Conservation (phyloP, 2,113 vertebrate species). For the Chionodraco myersi region DNA sequence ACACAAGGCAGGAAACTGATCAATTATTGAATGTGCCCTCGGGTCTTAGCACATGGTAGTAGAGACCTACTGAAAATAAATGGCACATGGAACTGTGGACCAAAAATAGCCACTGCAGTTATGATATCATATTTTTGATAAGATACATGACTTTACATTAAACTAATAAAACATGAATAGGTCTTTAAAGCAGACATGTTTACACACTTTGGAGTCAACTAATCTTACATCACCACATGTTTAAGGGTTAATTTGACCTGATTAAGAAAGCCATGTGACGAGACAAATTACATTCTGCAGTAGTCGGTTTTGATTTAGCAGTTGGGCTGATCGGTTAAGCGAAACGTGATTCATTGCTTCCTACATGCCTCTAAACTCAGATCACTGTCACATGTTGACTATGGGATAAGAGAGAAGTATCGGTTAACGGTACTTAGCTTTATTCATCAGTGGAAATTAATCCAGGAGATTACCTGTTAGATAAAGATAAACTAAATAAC, state of each 20-base stretch:
- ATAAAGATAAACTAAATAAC: background rate
- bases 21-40: conserved; percentile 63
- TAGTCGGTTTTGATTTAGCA: background rate
- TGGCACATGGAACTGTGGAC: conserved; percentile 14
- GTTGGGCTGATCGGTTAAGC: background rate
- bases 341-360: conserved; percentile 45
- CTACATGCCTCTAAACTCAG: conserved; percentile 34
- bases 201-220: background rate
- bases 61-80: conserved; percentile 40
- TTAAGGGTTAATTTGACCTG: background rate
- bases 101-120: conserved; percentile 14
- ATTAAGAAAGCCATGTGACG: background rate
- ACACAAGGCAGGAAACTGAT: conserved; percentile 49
- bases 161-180: background rate
- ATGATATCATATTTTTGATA: background rate
- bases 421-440: background rate
- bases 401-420: background rate
- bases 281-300: background rate
- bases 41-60: conserved; percentile 45
- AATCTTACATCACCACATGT: background rate
- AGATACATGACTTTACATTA: background rate
- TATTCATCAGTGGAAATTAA: background rate
- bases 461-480: background rate
- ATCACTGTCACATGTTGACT: conserved; percentile 54
- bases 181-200: background rate